Evolutionary conservation across 2,797 vertebrate genomes (phyloP).

Genomic region (Neosilurus mollespiculum): DNA sequence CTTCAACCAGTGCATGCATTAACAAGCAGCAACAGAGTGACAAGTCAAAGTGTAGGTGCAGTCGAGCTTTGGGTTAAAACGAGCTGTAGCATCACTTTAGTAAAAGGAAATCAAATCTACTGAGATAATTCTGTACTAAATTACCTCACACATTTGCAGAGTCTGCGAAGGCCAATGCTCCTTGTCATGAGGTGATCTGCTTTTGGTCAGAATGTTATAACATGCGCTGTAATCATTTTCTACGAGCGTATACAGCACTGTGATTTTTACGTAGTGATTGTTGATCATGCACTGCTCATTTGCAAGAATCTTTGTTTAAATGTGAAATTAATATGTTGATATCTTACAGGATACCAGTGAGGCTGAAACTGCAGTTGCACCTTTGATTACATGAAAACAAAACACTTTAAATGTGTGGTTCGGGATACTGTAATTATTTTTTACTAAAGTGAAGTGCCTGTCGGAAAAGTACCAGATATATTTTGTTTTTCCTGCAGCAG

Average conservation of each 20-base stretch:
- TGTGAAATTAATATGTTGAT: constrained; percentile 21
- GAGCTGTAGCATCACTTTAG: constrained; percentile 3
- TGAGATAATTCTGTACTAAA: neutral
- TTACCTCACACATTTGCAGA: neutral
- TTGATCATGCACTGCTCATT: constrained; percentile 14
- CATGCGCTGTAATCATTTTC: constrained; percentile 17
- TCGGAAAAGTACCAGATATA: neutral
- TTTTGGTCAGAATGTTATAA: neutral
- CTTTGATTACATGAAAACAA: constrained; percentile 36
- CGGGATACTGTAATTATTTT: constrained; percentile 39
- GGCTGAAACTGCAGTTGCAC: constrained; percentile 38
- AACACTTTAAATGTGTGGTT: constrained; percentile 31
- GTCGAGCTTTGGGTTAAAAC: neutral
- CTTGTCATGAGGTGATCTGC: neutral
- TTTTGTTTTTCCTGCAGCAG: neutral
- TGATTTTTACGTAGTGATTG: constrained; percentile 13
- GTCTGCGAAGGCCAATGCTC: neutral
- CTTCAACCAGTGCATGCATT: neutral
- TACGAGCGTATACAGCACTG: constrained; percentile 40
- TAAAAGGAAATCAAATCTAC: neutral
- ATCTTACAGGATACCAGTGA: neutral
- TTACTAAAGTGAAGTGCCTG: constrained; percentile 33
- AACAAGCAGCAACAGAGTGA: neutral
- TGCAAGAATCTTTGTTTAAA: neutral
- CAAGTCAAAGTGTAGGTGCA: neutral